phyloP scores from a whole-genome alignment of 2,113 vertebrate genomes.

The Polypterus senegalus region DNA sequence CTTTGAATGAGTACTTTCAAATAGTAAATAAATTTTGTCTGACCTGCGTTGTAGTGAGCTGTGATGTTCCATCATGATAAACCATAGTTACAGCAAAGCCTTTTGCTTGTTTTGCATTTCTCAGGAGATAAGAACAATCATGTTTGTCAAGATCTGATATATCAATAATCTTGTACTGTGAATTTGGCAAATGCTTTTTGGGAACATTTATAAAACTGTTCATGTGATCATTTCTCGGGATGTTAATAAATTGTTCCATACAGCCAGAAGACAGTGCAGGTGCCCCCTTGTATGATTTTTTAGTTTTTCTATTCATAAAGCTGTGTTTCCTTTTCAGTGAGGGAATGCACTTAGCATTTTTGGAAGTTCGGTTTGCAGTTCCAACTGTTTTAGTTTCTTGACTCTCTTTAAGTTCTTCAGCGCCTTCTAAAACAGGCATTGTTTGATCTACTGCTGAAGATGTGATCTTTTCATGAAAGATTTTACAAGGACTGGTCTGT shows the following conservation, averaged over 20 bases:
- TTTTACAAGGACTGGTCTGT: too few relatives aligned
- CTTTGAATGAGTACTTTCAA: too few relatives aligned
- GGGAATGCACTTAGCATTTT: too few relatives aligned
- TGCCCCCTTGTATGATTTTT: slow-evolving; percentile 4
- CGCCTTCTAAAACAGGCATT: too few relatives aligned
- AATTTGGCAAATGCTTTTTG: slow-evolving; percentile 23
- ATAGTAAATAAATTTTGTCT: neutral
- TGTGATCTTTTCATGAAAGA: too few relatives aligned
- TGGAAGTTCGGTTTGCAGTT: too few relatives aligned
- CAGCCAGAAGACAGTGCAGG: neutral
- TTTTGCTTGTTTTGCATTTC: slow-evolving; percentile 30
- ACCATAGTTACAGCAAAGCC: slow-evolving; percentile 60
- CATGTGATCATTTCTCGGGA: neutral
- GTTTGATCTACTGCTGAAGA: too few relatives aligned
- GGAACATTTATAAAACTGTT: slow-evolving; percentile 18
- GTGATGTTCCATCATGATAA: slow-evolving; percentile 68
- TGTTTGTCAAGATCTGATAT: neutral
- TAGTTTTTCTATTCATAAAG: neutral
- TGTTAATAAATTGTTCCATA: neutral
- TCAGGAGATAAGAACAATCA: slow-evolving; percentile 27
- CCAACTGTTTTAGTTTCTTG: too few relatives aligned
- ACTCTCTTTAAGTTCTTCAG: too few relatives aligned
- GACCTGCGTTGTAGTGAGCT: slow-evolving; percentile 61
- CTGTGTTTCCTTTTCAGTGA: neutral
- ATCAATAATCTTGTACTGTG: too few relatives aligned